Evolutionary conservation across 2,113 vertebrate genomes (phyloP).

Genomic region (Cryptomyrus ogoouensis): DNA sequence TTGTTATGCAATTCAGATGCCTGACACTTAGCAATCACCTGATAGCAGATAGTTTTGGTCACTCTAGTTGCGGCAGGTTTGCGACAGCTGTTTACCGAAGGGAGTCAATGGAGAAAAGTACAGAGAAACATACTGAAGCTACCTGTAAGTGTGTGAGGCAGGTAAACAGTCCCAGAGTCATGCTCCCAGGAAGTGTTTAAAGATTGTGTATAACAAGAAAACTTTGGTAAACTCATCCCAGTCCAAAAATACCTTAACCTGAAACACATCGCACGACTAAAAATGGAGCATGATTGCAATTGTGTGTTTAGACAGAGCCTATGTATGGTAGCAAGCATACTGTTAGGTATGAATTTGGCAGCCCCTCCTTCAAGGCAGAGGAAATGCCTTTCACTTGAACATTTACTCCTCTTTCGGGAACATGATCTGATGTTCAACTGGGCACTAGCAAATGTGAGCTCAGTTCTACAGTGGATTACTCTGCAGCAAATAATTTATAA

Average conservation of each 20-base stretch:
- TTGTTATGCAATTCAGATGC: constrained; percentile 5
- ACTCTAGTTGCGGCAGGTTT: neutral
- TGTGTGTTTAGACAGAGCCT: neutral
- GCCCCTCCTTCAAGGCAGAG: neutral
- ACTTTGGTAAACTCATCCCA: neutral
- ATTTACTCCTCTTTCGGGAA: neutral
- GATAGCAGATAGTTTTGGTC: neutral
- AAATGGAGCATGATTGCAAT: neutral
- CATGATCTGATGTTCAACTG: constrained; percentile 1
- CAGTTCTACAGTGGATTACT: neutral
- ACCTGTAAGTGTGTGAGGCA: neutral
- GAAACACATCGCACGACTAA: neutral
- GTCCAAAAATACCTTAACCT: neutral
- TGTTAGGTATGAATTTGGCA: neutral
- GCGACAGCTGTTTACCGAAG: neutral
- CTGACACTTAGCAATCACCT: neutral
- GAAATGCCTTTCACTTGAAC: neutral
- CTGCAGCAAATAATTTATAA: neutral
- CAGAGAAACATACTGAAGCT: neutral
- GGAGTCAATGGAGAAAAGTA: neutral
- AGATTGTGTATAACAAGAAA: neutral
- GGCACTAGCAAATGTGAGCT: neutral
- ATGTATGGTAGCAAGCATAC: neutral
- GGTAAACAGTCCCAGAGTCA: too few species aligned
- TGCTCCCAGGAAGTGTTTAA: neutral